These are phyloP conservation scores for Magallana gigas DNA, from an alignment of 1,140 invertebrate species.

Conservation along the genomic window DNA sequence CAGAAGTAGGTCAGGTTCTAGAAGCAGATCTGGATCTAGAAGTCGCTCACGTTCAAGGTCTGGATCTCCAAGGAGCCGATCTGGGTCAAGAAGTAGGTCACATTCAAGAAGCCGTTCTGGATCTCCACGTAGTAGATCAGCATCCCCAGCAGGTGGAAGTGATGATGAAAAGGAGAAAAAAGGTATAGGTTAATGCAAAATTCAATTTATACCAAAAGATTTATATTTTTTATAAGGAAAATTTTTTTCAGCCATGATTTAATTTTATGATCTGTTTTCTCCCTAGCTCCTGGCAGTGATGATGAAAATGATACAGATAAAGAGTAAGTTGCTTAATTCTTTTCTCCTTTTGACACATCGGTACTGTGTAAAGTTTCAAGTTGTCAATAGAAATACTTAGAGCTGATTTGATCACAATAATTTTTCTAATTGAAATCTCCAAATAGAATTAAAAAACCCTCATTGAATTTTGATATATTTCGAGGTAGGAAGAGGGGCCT, in stretches of 20 bases:
- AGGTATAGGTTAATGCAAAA: not conserved
- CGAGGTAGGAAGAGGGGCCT: no score
- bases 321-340: slow-evolving; percentile 63
- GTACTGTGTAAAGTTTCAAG: not conserved
- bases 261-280: slow-evolving; percentile 31
- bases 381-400: no score
- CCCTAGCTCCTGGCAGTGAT: slow-evolving; percentile 65
- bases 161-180: slow-evolving; percentile 60
- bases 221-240: not conserved
- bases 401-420: no score
- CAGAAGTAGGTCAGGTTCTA: slow-evolving; percentile 51
- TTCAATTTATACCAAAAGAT: not conserved
- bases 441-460: no score
- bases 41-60: slow-evolving; percentile 56
- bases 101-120: slow-evolving; percentile 24
- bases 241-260: no score
- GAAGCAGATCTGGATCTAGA: slow-evolving; percentile 51
- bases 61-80: slow-evolving; percentile 57
- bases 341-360: not conserved
- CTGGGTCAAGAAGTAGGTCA: slow-evolving; percentile 53
- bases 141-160: slow-evolving; percentile 56
- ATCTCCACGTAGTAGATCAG: slow-evolving; percentile 47
- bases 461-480: no score
- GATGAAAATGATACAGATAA: slow-evolving; percentile 74
- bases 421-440: no score